Evolutionary conservation across 2,113 vertebrate species (phyloP), one percentile per base, ranked within the genome.

Genomic region (Glaucidium brasilianum): DNA sequence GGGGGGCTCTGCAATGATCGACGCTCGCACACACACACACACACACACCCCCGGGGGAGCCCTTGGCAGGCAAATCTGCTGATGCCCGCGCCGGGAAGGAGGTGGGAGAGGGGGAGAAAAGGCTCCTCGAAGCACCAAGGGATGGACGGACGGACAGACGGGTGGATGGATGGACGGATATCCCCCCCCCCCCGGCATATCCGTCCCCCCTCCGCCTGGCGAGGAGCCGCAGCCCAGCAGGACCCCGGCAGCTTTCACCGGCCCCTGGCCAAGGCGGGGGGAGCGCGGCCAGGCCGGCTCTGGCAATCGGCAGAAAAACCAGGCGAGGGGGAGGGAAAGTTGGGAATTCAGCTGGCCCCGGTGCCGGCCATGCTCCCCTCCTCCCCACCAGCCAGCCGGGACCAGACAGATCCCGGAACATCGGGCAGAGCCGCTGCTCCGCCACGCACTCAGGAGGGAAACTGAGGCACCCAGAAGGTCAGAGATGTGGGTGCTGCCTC

Each of bases 131-230:
- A 56, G 41, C 52, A 29, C 15, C 5, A 2, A 78, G 29, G 72
- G 59, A 71, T 8, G 55, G 63, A 58, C 3, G 3, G 59, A 80
- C 0, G 5, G 76, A 60, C 2, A 3, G 56, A 74, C 0, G 9
- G 72, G 88, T 2, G 0, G 62, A 37, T 45, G 53, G 43, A 30
- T 45, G 43, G 45, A 20, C 20, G 45, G 8, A 2, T 8, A 35
- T 63, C 71, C 30, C 1, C 39, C 18, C 2, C 9, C 39, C 67
- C 71, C 30, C 15, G 6, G 25, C 27, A 5, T 29, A 62, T 55
- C 76, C 37, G 5, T 47, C 55, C 47, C 63, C 53, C n/a, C 73
- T 23, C 21, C 2, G 58, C 55, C n/a, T 62, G 88, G 80, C 84
- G 59, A 82, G 74, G 78, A 50, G 78, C 68, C 4, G 56, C 83